A percentile compares a stretch with the other conserved stretches of the same genome.
Conservation (phyloP, 2,888 invertebrate genomes). For the Pristionchus fissidentatus region DNA sequence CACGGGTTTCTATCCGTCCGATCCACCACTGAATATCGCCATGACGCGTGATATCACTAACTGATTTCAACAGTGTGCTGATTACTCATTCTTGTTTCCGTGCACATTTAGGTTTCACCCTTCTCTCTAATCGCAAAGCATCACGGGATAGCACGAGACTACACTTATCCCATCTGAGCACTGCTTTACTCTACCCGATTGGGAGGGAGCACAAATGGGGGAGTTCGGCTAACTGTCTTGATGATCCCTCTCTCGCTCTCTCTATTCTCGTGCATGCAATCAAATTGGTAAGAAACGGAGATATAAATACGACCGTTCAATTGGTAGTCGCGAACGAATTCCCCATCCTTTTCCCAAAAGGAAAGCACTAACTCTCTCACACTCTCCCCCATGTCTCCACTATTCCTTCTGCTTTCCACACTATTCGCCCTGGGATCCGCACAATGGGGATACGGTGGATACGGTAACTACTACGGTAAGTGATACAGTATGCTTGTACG, state of each 20-base stretch:
- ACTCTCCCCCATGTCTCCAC: conserved; percentile 13
- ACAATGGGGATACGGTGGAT: too few species aligned
- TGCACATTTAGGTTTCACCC: background rate
- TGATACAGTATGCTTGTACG: too few species aligned
- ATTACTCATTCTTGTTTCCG: background rate
- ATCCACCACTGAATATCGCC: background rate
- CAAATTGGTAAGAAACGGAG: too few species aligned
- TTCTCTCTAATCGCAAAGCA: background rate
- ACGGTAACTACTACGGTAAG: too few species aligned
- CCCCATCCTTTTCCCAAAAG: background rate
- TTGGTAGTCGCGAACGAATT: background rate
- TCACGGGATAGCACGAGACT: background rate
- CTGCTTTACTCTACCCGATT: background rate
- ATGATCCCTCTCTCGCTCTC: background rate
- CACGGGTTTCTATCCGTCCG: background rate
- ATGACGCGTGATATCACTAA: background rate
- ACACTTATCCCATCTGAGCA: background rate
- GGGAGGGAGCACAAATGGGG: too few species aligned
- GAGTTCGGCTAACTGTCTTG: conserved; percentile 16
- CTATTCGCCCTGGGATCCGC: background rate
- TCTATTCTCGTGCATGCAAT: background rate
- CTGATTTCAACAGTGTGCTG: background rate
- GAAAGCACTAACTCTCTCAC: background rate
- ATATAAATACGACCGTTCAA: background rate
- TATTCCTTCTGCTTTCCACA: background rate